phyloP scores from a whole-genome alignment of 2,888 invertebrate species.

The Cephus spinipes region DNA sequence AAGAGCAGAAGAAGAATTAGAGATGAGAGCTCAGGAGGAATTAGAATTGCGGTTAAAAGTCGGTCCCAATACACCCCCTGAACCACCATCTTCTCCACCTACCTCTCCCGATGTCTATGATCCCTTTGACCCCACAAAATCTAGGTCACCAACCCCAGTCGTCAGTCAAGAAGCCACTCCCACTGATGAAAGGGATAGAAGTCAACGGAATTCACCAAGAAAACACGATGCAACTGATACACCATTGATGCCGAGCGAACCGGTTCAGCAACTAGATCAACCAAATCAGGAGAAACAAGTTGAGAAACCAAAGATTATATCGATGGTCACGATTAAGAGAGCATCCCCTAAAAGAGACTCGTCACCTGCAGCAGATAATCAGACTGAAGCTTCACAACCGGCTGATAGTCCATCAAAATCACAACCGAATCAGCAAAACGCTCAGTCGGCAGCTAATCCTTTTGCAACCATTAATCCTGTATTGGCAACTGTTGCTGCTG shows the following conservation, averaged over 20 bases:
- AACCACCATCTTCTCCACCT: constrained; percentile 76
- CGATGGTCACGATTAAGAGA: constrained; percentile 62
- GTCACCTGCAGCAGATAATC: constrained; percentile 38
- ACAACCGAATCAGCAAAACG: constrained; percentile 13
- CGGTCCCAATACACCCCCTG: constrained; percentile 81
- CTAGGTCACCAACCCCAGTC: constrained; percentile 75
- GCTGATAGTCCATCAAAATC: constrained; percentile 15
- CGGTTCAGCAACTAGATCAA: constrained; percentile 23
- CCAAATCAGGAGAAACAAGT: constrained; percentile 33
- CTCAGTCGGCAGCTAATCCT: constrained; percentile 41
- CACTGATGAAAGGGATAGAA: constrained; percentile 55
- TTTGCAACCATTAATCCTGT: constrained; percentile 62
- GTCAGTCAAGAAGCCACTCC: constrained; percentile 51
- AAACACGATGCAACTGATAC: constrained; percentile 44
- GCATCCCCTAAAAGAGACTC: constrained; percentile 54
- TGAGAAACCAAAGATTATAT: constrained; percentile 63
- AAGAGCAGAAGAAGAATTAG: constrained; percentile 60
- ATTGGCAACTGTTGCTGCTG: constrained; percentile 62
- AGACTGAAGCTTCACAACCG: constrained; percentile 29
- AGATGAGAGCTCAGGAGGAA: constrained; percentile 62
- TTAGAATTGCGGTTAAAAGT: constrained; percentile 60
- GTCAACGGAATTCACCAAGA: constrained; percentile 55
- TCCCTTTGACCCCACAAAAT: constrained; percentile 92
- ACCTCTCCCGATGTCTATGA: constrained; percentile 88
- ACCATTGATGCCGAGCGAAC: constrained; percentile 37